Evolutionary conservation across 2,113 vertebrate species (phyloP).

Genomic region (Pseudopipra pipra): DNA sequence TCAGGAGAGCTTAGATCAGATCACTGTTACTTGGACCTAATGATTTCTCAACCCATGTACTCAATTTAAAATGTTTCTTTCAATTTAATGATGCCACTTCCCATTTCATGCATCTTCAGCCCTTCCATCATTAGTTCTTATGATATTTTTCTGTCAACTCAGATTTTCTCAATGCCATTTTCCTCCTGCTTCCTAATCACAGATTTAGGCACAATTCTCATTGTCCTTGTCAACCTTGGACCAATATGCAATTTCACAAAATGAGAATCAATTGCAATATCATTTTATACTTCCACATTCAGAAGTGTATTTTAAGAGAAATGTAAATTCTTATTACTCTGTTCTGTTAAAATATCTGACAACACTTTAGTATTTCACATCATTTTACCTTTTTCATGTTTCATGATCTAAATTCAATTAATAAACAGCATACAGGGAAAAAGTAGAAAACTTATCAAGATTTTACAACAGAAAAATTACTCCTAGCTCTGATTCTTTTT

Average conservation of each 20-base stretch:
- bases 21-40: background rate
- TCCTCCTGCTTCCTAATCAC: conserved; percentile 2
- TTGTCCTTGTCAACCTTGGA: conserved; percentile 14
- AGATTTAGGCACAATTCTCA: background rate
- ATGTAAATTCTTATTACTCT: background rate
- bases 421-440: background rate
- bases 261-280: conserved; percentile 7
- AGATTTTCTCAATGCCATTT: background rate
- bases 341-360: background rate
- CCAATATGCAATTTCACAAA: conserved; percentile 11
- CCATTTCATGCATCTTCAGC: background rate
- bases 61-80: background rate
- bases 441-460: background rate
- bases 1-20: background rate
- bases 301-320: background rate
- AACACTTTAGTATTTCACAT: background rate
- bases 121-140: background rate
- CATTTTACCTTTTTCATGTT: background rate
- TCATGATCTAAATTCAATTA: background rate
- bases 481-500: background rate
- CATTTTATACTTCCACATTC: background rate
- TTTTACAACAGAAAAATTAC: background rate
- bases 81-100: background rate
- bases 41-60: background rate
- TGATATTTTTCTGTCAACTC: background rate